Evolutionary conservation across 2,888 invertebrate genomes (phyloP).

Genomic region (Andrena fulva): DNA sequence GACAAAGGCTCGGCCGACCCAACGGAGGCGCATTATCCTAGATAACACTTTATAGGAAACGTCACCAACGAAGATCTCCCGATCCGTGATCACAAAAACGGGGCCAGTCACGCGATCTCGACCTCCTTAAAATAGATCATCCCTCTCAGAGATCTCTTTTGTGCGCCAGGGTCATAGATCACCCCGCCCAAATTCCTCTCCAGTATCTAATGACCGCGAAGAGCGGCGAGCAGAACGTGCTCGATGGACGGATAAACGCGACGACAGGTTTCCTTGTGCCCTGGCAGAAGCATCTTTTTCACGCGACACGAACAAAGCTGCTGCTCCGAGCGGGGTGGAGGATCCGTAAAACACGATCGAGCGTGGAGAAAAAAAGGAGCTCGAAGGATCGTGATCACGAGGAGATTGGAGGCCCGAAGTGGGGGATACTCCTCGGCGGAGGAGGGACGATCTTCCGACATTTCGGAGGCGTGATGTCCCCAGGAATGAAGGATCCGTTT

Average conservation of each 20-base stretch:
- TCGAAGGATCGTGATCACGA: background rate
- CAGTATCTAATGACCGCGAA: constrained; percentile 66
- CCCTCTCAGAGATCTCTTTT: constrained; percentile 33
- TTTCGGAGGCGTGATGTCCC: constrained; percentile 30
- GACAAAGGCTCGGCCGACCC: constrained; percentile 18
- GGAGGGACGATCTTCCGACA: background rate
- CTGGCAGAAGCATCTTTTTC: constrained; percentile 46
- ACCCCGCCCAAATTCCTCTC: constrained; percentile 38
- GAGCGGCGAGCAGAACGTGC: constrained; percentile 51
- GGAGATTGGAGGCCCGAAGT: too few species aligned
- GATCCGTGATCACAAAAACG: background rate
- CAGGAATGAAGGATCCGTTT: constrained; percentile 39
- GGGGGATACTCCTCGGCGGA: too few species aligned
- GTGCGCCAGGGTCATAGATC: constrained; percentile 45
- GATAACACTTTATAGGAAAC: constrained; percentile 21
- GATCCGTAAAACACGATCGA: constrained; percentile 33
- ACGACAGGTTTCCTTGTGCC: constrained; percentile 72
- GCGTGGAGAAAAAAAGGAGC: constrained; percentile 9
- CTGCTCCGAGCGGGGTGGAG: background rate
- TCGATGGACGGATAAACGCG: constrained; percentile 49
- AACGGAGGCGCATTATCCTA: constrained; percentile 9
- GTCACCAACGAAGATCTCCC: background rate
- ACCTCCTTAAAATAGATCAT: constrained; percentile 15
- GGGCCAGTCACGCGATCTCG: background rate
- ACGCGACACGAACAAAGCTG: constrained; percentile 38